Percentiles rank a stretch among this genome's conserved stretches.
Conservation (phyloP, 1,140 invertebrate genomes). For the Theocolax elegans region DNA sequence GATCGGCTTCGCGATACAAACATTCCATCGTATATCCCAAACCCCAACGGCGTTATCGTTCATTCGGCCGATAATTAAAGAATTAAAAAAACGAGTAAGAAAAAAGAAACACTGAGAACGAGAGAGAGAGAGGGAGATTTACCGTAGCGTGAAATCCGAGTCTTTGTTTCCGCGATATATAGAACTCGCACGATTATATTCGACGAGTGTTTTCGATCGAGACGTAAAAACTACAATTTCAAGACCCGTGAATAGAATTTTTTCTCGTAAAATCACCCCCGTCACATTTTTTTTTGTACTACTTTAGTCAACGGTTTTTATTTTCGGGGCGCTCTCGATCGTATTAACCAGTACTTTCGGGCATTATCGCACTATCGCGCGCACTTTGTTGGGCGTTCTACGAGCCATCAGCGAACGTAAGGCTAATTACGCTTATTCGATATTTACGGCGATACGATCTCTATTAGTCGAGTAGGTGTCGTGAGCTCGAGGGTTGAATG, state of each 20-base stretch:
- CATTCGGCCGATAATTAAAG: conserved; percentile 22
- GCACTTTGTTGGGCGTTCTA: neutral
- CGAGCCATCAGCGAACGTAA: conserved; percentile 29
- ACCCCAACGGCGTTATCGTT: conserved; percentile 21
- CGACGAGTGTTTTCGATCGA: too few relatives aligned
- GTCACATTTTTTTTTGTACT: too few relatives aligned
- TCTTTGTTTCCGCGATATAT: conserved; percentile 21
- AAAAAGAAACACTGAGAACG: too few relatives aligned
- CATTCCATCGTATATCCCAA: conserved; percentile 30
- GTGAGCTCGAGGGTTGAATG: conserved; percentile 50
- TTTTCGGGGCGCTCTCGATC: conserved; percentile 15
- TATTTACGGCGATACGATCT: conserved; percentile 56
- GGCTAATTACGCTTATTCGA: conserved; percentile 60
- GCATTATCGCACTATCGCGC: conserved; percentile 20
- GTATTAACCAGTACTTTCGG: conserved; percentile 29
- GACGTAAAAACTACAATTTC: too few relatives aligned
- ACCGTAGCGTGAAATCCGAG: conserved; percentile 11
- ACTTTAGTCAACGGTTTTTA: too few relatives aligned
- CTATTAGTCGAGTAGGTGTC: conserved; percentile 36
- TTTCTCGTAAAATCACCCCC: too few relatives aligned
- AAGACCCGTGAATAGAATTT: too few relatives aligned
- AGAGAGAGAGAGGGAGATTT: neutral
- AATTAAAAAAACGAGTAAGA: neutral
- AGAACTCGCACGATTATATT: too few relatives aligned
- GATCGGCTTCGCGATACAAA: conserved; percentile 32